Evolutionary conservation across 2,113 vertebrate genomes (phyloP).

Genomic region (Dromaius novaehollandiae): DNA sequence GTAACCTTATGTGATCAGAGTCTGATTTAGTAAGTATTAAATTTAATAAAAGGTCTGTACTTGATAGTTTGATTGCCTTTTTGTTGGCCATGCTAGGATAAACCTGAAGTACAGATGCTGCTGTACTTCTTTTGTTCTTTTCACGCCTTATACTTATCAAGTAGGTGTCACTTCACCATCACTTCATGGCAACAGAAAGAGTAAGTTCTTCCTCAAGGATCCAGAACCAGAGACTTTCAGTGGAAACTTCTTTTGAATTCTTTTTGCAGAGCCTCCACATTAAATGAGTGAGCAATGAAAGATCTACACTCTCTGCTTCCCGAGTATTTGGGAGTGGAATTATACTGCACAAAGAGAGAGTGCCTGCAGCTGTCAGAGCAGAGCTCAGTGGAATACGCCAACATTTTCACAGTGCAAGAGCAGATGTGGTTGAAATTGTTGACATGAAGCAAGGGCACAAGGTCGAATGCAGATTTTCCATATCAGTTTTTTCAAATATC

Average conservation of each 20-base stretch:
- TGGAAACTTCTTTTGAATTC: constrained; percentile 47
- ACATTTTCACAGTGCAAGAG: constrained; percentile 69
- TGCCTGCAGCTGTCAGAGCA: constrained; percentile 71
- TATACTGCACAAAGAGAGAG: constrained; percentile 38
- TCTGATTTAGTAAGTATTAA: background rate
- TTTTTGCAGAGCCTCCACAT: background rate
- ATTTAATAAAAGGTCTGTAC: background rate
- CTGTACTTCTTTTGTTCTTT: background rate
- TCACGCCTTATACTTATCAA: background rate
- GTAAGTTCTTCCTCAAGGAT: background rate
- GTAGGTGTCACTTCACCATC: rapidly evolving
- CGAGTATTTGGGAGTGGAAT: constrained; percentile 29
- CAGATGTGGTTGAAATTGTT: constrained; percentile 73
- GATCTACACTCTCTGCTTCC: background rate
- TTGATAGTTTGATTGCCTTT: background rate
- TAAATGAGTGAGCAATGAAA: constrained; percentile 27
- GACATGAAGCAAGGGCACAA: constrained; percentile 56
- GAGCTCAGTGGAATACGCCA: constrained; percentile 60
- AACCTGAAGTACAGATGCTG: background rate
- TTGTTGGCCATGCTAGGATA: background rate
- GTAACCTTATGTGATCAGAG: background rate
- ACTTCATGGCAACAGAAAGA: background rate
- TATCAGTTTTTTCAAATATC: constrained; percentile 69
- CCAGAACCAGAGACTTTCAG: constrained; percentile 9
- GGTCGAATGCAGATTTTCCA: constrained; percentile 73